Evolutionary conservation across 2,113 vertebrate species (phyloP), one percentile per base, ranked within the genome.

Genomic region (Dasyprocta punctata): DNA sequence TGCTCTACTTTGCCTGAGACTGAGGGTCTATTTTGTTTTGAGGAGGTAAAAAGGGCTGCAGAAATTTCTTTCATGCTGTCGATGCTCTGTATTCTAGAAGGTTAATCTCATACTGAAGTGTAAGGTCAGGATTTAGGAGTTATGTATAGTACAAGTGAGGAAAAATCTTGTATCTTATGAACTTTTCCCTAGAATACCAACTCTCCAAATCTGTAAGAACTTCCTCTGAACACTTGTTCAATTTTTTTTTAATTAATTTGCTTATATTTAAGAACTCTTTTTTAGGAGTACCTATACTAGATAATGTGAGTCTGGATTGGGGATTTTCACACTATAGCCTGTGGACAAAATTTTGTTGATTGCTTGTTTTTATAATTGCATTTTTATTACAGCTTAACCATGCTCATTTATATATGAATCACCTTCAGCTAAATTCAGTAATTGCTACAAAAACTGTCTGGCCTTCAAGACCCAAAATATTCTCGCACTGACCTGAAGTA

Each of bases 1-100:
- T 61, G 13, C 65, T 96, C 80, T 52, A 73, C 96, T 92, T 60
- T 65, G 67, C 47, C 41, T 67, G 77, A 91, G 96, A 77, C 38
- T 24, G 30, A 96, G 82, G 56, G 58, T 96, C 41, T 61, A 24
- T 92, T 97, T 95, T 54, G 77, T 75, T 90, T 41, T 1, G 0
- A 73, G 71, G 54, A 86, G 44, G 16, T 54, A 86, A 80, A 60
- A 90, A 63, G n/a, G 24, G 86, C 33, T 92, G 22, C 47, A 83
- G 44, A 92, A 30, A 56, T 49, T 78, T 95, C 24, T 89, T n/a
- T 44, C 24, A 7, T 38, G 5, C 7, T 63, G 10, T 71, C 65
- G 65, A 28, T 49, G 28, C 0, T 86, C 60, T 44, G 0, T 38
- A 22, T 86, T 96, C 49, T 41, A 91, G 14, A 60, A 54, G 10